These are phyloP conservation scores for Nematostella vectensis DNA, from an alignment of 92 coral and sea anemone genomes.

Conservation along the genomic window DNA sequence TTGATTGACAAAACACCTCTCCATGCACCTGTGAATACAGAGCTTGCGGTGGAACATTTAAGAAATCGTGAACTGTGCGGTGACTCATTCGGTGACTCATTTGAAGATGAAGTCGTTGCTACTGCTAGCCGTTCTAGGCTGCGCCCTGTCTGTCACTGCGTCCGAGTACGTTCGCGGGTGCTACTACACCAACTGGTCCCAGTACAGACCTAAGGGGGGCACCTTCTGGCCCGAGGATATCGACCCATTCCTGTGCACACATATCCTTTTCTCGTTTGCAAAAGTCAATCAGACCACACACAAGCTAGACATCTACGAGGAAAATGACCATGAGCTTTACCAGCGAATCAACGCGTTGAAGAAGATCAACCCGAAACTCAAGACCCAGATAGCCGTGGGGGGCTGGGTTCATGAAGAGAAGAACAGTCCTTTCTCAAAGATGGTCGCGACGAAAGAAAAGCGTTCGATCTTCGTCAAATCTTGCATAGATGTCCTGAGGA, in stretches of 20 bases:
- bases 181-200: slow-evolving; percentile 80
- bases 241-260: slow-evolving; percentile 65
- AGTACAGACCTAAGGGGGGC: slow-evolving; percentile 54
- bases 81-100: too few species aligned
- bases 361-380: slow-evolving; percentile 60
- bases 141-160: slow-evolving; percentile 14
- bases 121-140: too few species aligned
- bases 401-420: slow-evolving; percentile 86
- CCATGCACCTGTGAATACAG: too few species aligned
- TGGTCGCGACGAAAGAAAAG: slow-evolving; percentile 60
- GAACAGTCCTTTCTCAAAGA: slow-evolving; percentile 73
- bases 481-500: slow-evolving; percentile 35
- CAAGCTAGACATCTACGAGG: slow-evolving; percentile 51
- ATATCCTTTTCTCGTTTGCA: slow-evolving; percentile 53
- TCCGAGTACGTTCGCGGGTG: slow-evolving; percentile 52
- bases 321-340: slow-evolving; percentile 62
- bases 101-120: too few species aligned
- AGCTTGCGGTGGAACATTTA: too few species aligned
- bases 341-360: slow-evolving; percentile 51
- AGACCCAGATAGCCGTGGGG: slow-evolving; percentile 71
- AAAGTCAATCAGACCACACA: slow-evolving; percentile 43
- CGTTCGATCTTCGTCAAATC: slow-evolving; percentile 58
- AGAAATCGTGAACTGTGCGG: too few species aligned
- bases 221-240: slow-evolving; percentile 63
- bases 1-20: too few species aligned